These are phyloP conservation scores for Palaemon carinicauda DNA, from an alignment of 1,140 invertebrate genomes.

Conservation along the genomic window DNA sequence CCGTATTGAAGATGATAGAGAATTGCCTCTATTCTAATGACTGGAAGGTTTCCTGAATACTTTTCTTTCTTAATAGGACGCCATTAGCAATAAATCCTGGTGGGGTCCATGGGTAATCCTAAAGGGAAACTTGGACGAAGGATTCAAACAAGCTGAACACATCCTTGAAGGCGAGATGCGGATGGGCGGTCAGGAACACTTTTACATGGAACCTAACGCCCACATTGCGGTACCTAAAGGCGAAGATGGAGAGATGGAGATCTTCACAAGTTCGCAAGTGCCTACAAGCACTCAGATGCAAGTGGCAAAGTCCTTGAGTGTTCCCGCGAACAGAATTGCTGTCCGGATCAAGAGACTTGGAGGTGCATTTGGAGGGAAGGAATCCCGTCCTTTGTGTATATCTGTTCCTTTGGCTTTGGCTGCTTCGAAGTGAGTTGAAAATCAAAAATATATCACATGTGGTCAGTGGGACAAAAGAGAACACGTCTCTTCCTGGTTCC, in stretches of 20 bases:
- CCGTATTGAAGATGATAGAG: too few species aligned
- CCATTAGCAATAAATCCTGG: slow-evolving; percentile 78
- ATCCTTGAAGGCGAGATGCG: slow-evolving; percentile 78
- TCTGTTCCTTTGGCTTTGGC: slow-evolving; percentile 68
- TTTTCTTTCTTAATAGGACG: slow-evolving; percentile 68
- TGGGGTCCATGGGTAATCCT: slow-evolving; percentile 32
- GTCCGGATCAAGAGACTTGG: slow-evolving; percentile 86
- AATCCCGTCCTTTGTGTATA: slow-evolving; percentile 74
- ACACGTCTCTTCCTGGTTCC: too few species aligned
- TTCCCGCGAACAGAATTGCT: slow-evolving; percentile 80
- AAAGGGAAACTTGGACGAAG: slow-evolving; percentile 75
- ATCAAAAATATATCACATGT: too few species aligned
- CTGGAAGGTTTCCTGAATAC: too few species aligned
- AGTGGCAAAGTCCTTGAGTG: slow-evolving; percentile 76
- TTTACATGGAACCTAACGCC: slow-evolving; percentile 91
- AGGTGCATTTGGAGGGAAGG: slow-evolving; percentile 96
- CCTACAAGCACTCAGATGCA: slow-evolving; percentile 77
- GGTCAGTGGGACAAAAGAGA: not conserved
- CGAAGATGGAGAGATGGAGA: slow-evolving; percentile 84
- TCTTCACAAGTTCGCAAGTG: slow-evolving; percentile 85
- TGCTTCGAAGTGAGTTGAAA: slow-evolving; percentile 61
- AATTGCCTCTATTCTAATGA: too few species aligned
- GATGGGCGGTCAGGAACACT: slow-evolving; percentile 94
- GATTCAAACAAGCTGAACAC: slow-evolving; percentile 73
- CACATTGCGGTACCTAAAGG: slow-evolving; percentile 77